phyloP scores from a whole-genome alignment of 2,113 vertebrate genomes.

The Trinectes maculatus region DNA sequence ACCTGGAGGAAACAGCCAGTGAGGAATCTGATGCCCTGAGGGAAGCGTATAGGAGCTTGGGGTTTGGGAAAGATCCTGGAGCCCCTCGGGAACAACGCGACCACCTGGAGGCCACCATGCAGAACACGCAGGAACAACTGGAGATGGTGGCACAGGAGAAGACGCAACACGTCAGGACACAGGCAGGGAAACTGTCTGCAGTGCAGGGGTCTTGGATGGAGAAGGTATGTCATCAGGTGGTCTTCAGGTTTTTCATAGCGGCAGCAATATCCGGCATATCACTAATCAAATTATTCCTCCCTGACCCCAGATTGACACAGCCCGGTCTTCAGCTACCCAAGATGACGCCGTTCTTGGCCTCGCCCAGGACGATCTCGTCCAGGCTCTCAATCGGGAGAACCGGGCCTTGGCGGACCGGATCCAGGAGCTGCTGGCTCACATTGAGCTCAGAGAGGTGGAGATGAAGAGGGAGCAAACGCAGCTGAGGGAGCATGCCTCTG shows the following conservation, averaged over 20 bases:
- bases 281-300: constrained; percentile 13
- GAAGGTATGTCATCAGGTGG: constrained; percentile 24
- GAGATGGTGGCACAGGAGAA: constrained; percentile 57
- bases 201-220: constrained; percentile 15
- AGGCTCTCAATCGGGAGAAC: constrained; percentile 78
- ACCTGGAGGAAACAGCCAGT: constrained; percentile 32
- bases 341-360: constrained; percentile 16
- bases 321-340: constrained; percentile 4
- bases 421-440: constrained; percentile 58
- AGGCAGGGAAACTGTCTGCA: constrained; percentile 16
- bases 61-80: constrained; percentile 50
- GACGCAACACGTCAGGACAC: constrained; percentile 43
- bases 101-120: constrained; percentile 35
- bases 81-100: constrained; percentile 45
- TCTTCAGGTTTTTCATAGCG: too few relatives aligned
- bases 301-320: constrained; percentile 34
- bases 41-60: constrained; percentile 52
- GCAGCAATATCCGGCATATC: neutral
- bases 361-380: constrained; percentile 55
- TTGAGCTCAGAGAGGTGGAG: constrained; percentile 50
- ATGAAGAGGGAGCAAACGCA: constrained; percentile 25
- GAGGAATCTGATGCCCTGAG: constrained; percentile 37
- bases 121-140: constrained; percentile 52
- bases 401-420: constrained; percentile 69
- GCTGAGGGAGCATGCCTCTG: constrained; percentile 5